Evolutionary conservation across 2,797 vertebrate species (phyloP), one percentile per base, ranked within the genome.

Genomic region (Pseudotriccus pelzelni): DNA sequence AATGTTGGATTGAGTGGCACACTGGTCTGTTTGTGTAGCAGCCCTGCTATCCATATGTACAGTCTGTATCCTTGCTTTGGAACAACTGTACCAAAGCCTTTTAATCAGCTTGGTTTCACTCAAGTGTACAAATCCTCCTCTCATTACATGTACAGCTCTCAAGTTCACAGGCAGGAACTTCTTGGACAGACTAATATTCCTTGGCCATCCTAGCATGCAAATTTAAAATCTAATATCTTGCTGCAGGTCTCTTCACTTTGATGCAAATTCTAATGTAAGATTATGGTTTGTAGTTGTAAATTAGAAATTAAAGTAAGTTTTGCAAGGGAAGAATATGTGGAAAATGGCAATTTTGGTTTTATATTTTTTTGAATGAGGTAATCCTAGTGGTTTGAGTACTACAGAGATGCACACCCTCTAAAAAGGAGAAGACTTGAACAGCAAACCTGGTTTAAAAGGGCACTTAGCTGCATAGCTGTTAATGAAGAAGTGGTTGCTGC

Each of bases 191-290:
- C 95, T 97, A 94, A 97, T 97, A 96, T 96, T 97, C 96, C 96
- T 97, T 95, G 95, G 93, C 96, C 90, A 96, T 93, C 95, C 94
- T 97, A 96, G 96, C 90, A 27, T 98, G 97, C 87, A 97, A 96
- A 97, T 97, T 96, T 93, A 91, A 96, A 97, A 97, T 97, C 96
- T 97, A 97, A 96, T 98, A 97, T 97, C 96, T 97, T 94, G 92
- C 66, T 90, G 90, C 90, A 97, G 94, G 97, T 97, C 94, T 97
- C 90, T 84, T 98, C 76, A 80, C 93, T 98, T 97, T 97, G 85
- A 98, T 98, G 97, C 95, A 97, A 97, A 98, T 98, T 96, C 84
- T 68, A 91, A 37, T 88, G 92, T 75, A 95, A 92, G 94, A 96
- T 97, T 96, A 87, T 95, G 94, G 96, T 97, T 97, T 96, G 88